These are phyloP conservation scores for Camelus bactrianus DNA, from an alignment of 2,113 vertebrate genomes.

Conservation along the genomic window DNA sequence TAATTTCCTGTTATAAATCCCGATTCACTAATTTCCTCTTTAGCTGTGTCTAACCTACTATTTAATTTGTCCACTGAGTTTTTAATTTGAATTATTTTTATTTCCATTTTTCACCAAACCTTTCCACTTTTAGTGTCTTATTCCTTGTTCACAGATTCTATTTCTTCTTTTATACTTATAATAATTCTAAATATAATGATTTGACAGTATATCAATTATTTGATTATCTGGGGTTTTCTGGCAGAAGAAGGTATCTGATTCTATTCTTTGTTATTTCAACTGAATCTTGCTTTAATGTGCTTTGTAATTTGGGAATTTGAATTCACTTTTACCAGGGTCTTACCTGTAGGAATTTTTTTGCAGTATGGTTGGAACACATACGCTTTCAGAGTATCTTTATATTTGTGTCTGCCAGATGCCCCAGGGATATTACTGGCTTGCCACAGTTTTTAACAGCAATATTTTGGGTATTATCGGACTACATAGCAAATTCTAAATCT, in stretches of 20 bases:
- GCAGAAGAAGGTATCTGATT: background rate
- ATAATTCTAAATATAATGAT: slow-evolving; percentile 17
- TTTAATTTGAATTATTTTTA: background rate
- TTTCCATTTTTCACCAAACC: background rate
- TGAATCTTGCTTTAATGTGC: background rate
- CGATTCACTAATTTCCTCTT: background rate
- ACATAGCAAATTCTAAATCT: background rate
- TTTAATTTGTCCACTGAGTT: background rate
- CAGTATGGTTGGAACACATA: background rate
- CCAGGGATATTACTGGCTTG: background rate
- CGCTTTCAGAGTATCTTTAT: background rate
- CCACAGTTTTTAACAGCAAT: background rate
- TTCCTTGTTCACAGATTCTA: background rate
- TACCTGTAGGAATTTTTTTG: background rate
- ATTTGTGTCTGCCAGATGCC: background rate
- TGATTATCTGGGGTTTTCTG: slow-evolving; percentile 7
- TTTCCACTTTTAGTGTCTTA: background rate
- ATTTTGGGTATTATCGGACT: background rate
- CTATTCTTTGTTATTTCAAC: background rate
- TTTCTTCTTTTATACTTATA: background rate
- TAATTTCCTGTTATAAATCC: background rate
- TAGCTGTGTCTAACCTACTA: background rate
- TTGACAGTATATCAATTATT: background rate
- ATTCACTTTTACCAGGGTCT: background rate
- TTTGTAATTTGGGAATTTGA: background rate